Percentiles rank a stretch among this genome's conserved stretches.
Conservation (phyloP, 1,140 invertebrate genomes). For the Cephus cinctus region DNA sequence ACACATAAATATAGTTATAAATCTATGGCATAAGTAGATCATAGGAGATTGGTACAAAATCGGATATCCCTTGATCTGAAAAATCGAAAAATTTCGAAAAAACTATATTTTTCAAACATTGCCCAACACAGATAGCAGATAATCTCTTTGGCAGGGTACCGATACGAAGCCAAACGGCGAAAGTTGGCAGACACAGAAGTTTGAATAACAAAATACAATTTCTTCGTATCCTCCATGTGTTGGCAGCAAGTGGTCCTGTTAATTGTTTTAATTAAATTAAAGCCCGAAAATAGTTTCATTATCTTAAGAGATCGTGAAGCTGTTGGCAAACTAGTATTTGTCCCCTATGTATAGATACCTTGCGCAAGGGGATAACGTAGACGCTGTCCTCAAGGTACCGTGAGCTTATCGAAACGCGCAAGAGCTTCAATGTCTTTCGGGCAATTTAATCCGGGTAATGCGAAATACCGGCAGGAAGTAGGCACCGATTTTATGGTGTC, state of each 20-base stretch:
- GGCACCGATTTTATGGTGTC: slow-evolving; percentile 35
- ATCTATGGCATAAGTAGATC: too few species aligned
- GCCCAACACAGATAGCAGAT: too few species aligned
- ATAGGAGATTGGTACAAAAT: too few species aligned
- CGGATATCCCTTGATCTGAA: too few species aligned
- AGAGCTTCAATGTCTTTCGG: slow-evolving; percentile 21
- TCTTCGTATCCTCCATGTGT: neutral
- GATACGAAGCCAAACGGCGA: neutral
- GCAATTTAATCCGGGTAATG: slow-evolving; percentile 42
- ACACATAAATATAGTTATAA: too few species aligned
- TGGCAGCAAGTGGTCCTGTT: too few species aligned
- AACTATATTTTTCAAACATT: too few species aligned
- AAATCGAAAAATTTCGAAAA: too few species aligned
- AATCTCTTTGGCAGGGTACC: too few species aligned
- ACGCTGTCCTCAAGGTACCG: neutral
- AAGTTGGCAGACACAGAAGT: slow-evolving; percentile 6
- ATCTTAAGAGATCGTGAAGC: slow-evolving; percentile 33
- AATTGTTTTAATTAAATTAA: slow-evolving; percentile 39
- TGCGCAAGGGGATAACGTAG: too few species aligned
- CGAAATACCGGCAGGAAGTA: slow-evolving; percentile 18
- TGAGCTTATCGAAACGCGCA: slow-evolving; percentile 23
- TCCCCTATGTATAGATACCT: too few species aligned
- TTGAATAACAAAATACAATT: slow-evolving; percentile 25
- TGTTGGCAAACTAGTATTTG: too few species aligned
- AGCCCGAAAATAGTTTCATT: slow-evolving; percentile 32